Conservation (phyloP, 2,113 vertebrate species). For the Phrynosoma blainvillii region DNA sequence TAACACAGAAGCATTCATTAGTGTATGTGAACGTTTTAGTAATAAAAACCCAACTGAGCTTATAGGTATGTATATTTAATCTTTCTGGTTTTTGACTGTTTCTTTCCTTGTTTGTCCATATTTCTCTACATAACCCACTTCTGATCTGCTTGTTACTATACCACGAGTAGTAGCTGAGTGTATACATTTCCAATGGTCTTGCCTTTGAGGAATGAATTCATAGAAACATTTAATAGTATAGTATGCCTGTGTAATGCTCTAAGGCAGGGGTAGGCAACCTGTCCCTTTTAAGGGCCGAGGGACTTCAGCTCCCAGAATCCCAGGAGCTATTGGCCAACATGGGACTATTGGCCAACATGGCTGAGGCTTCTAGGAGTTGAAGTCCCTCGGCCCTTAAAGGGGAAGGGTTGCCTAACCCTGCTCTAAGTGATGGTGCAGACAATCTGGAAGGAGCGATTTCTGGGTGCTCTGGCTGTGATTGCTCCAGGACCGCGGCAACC, state of each 20-base stretch:
- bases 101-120: conserved; percentile 26
- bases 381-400: no score
- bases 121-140: neutral
- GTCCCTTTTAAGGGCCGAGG: no score
- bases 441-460: no score
- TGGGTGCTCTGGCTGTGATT: no score
- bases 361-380: no score
- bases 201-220: neutral
- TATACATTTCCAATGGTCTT: neutral
- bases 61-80: conserved; percentile 82
- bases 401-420: no score
- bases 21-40: conserved; percentile 89
- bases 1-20: conserved; percentile 89
- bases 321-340: no score
- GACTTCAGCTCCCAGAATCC: no score
- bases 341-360: no score
- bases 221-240: neutral
- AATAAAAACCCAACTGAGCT: conserved; percentile 93
- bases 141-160: neutral
- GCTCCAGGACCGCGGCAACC: no score
- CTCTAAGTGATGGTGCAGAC: no score
- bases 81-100: conserved; percentile 20
- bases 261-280: no score
- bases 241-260: neutral
- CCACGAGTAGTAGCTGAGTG: neutral